Conservation (phyloP, 2,113 vertebrate genomes). For the Cyrtonyx montezumae region DNA sequence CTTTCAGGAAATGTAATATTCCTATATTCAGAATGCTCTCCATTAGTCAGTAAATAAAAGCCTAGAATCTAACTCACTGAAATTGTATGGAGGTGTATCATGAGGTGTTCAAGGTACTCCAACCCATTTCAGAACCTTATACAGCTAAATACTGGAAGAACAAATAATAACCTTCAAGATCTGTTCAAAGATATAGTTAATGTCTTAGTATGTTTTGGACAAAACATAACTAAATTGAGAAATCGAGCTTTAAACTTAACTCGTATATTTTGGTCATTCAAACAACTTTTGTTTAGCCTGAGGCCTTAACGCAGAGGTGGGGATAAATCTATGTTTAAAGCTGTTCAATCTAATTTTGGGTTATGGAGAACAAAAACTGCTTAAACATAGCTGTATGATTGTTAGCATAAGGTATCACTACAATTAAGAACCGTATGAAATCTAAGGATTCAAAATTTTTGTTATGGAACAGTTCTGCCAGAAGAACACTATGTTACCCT, state of each 20-base stretch:
- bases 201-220: background rate
- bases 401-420: background rate
- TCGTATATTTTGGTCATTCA: background rate
- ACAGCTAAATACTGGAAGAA: background rate
- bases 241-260: background rate
- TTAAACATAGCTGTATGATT: background rate
- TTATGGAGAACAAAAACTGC: background rate
- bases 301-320: background rate
- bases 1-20: background rate
- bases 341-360: background rate
- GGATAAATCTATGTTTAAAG: background rate
- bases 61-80: background rate
- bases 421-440: background rate
- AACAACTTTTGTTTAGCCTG: background rate
- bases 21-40: background rate
- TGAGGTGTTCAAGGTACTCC: accelerated
- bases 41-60: background rate
- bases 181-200: background rate
- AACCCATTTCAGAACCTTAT: background rate
- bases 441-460: background rate
- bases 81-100: background rate
- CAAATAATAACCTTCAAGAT: background rate
- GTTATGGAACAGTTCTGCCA: background rate
- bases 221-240: background rate
- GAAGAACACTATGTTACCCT: background rate